Base-by-base conservation (phyloP, 2,797 vertebrate species). In the Paratrypauchen microcephalus region DNA sequence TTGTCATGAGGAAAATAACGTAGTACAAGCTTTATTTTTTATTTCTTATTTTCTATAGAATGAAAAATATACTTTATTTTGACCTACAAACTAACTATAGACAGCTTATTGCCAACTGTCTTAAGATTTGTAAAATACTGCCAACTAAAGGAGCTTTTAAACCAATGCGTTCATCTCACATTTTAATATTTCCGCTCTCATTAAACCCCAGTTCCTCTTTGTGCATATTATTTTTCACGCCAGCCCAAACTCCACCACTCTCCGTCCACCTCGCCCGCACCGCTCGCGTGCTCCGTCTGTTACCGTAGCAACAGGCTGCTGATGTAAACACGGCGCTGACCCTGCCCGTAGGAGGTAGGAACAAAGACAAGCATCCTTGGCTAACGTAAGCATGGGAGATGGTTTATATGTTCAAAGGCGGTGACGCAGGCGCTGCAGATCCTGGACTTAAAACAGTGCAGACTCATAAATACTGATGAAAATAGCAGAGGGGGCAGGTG, bases 301-400 rank as follows among this genome's bases (percentile, higher is more conserved):
- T 79, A 79, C 86, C 80, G 16, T 4, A 74, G 84, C 76, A 84
- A 91, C 87, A 28, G 7, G 52, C 45, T 66, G 13, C 57, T 69
- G 88, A 88, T 84, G 85, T 88, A 90, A 91, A 91, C 87, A 90
- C 65, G 0, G 30, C 8, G 19, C 70, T 48, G 86, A 77, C 83
- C 74, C 71, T 24, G 80, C 68, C 65, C 61, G 83, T 68, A 79
- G 75, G 82, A 86, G 81, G 80, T 28, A 74, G 76, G 87, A 87
- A 84, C 85, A 86, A 90, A 86, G 86, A 78, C 11, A 63, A 82
- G 82, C 83, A 71, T 87, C 84, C 65, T 68, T 45, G 78, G 74
- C 21, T 1, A 80, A 77, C 73, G 72, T 80, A 82, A 89, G 86
- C 86, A 77, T 81, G 66, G 68, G 76, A 82, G 74, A 88, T 75